Evolutionary conservation across 2,113 vertebrate genomes (phyloP).

Genomic region (Dicaeum eximium): DNA sequence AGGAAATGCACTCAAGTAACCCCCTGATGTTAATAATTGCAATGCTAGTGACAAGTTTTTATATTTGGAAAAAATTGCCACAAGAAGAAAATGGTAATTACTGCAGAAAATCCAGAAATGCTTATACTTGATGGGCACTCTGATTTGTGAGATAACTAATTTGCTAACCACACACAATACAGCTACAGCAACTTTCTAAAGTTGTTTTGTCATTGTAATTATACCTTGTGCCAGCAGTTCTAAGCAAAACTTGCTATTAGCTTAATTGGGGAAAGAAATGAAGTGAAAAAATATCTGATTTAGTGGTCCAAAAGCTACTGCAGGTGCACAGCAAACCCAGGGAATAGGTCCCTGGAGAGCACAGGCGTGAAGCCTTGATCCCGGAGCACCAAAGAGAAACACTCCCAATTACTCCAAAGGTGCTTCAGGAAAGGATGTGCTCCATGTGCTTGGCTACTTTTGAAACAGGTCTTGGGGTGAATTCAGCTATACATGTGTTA

Average conservation of each 20-base stretch:
- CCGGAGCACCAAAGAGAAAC: not conserved
- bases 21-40: not conserved
- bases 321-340: not conserved
- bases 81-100: not conserved
- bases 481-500: fast-evolving
- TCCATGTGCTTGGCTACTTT: not conserved
- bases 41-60: not conserved
- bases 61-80: not conserved
- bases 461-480: not conserved
- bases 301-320: not conserved
- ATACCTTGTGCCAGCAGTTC: not conserved
- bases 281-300: not conserved
- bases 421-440: not conserved
- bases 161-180: not conserved
- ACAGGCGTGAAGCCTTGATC: not conserved
- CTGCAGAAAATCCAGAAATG: not conserved
- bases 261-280: constrained; percentile 16
- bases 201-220: constrained; percentile 49
- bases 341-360: not conserved
- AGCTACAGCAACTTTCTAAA: not conserved
- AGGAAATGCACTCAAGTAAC: not conserved
- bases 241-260: constrained; percentile 45
- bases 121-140: not conserved
- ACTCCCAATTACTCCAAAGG: not conserved
- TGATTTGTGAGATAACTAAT: constrained; percentile 1